Evolutionary conservation across 1,140 invertebrate species (phyloP), one percentile per base, ranked within the genome.

Genomic region (Protaetia brevitarsis): DNA sequence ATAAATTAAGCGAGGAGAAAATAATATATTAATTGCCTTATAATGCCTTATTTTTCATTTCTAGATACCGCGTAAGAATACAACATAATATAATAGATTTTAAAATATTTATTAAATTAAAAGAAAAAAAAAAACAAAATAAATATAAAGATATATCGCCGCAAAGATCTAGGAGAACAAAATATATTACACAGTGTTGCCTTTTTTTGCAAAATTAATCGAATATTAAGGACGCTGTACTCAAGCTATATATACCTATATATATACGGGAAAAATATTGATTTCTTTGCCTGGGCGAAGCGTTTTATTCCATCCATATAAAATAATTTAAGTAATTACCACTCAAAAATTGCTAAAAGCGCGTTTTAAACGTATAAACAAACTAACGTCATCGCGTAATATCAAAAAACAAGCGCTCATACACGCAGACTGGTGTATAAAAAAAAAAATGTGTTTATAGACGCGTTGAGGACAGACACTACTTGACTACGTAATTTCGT

Each of bases 41-140:
- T 51, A 51, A 51, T 51, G 41, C 41, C 41, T 51, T 51, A 51
- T 51, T 51, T 51, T 51, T 51, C 26, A 51, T 51, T 51, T 51
- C 0, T 51, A 19, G 26, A 51, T 51, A 51, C 11, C 41, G 41
- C 41, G 41, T 51, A 51, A 51, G 41, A 51, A 19, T 51, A 51
- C 26, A 51, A 51, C 19, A 51, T 51, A 51, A 51, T 23, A 51
- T 23, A 51, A 16, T 1, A n/a, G n/a, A n/a, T n/a, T 23, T 19
- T 51, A 51, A 51, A 51, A 51, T 51, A 51, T 51, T 51, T 51
- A 51, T 37, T 13, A 37, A 51, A 23, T 51, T 23, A 8, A 8
- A 51, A 37, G 16, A 37, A 13, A 11, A 37, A 51, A 51, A 6
- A 13, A 19, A 45, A 19, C 37, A 45, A 45, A 19, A 19, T 45